Evolutionary conservation across 2,113 vertebrate species (phyloP).

Genomic region (Eptesicus fuscus): DNA sequence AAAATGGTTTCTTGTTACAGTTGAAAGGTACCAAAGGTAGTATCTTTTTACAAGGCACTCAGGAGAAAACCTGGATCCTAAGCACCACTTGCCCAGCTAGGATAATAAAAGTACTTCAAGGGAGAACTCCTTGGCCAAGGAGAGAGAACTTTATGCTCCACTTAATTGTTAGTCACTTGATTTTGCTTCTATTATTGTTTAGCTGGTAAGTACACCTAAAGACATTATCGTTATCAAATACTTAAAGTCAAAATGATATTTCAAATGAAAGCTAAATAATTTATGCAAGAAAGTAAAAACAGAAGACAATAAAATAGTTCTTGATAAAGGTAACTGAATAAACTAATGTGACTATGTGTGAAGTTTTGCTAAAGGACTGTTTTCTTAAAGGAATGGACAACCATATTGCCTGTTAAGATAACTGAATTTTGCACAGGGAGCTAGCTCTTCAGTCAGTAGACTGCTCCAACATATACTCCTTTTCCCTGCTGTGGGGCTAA

Average conservation of each 20-base stretch:
- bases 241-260: conserved; percentile 39
- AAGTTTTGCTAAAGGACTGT: background rate
- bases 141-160: background rate
- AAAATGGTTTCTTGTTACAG: conserved; percentile 45
- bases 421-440: background rate
- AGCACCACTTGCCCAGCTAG: conserved; percentile 64
- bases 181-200: background rate
- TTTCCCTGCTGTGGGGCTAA: background rate
- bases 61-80: conserved; percentile 65
- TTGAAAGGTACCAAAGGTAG: background rate
- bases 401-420: background rate
- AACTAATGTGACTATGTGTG: background rate
- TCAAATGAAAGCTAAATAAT: conserved; percentile 7
- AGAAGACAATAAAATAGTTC: background rate
- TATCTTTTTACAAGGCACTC: conserved; percentile 49
- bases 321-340: background rate
- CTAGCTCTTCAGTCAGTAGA: background rate
- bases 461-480: background rate
- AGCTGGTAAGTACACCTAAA: conserved; percentile 23
- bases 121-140: conserved; percentile 49
- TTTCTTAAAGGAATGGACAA: background rate
- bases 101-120: conserved; percentile 47
- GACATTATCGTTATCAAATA: background rate
- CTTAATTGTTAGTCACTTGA: conserved; percentile 41
- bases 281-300: background rate